Percentiles rank a stretch among this genome's conserved stretches.
These are phyloP conservation scores for Picathartes gymnocephalus DNA, from an alignment of 2,113 vertebrate species.

Conservation along the genomic window DNA sequence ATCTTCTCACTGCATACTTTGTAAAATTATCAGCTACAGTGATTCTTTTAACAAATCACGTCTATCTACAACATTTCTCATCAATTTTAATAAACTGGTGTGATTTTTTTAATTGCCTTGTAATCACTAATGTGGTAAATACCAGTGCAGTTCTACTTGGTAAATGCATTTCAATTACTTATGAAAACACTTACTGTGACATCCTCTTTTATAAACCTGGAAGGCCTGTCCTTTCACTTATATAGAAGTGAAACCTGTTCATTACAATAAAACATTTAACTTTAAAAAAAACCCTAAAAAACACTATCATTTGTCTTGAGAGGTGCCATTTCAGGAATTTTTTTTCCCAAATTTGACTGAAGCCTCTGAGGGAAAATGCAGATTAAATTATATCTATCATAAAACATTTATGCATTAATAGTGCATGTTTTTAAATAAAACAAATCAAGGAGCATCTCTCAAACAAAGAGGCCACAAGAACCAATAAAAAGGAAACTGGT, in stretches of 20 bases:
- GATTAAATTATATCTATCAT: neutral
- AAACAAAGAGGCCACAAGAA: neutral
- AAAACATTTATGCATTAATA: neutral
- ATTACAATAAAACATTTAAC: neutral
- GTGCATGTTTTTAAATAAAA: neutral
- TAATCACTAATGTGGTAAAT: constrained; percentile 37
- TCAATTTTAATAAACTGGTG: neutral
- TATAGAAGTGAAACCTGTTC: neutral
- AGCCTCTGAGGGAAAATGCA: neutral
- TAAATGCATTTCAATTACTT: constrained; percentile 29
- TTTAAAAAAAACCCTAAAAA: neutral
- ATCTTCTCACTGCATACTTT: neutral
- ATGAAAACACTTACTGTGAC: neutral
- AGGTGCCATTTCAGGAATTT: neutral
- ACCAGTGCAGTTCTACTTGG: neutral
- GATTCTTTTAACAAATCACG: neutral
- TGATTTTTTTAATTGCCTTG: constrained; percentile 49
- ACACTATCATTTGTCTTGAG: neutral
- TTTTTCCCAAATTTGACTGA: neutral
- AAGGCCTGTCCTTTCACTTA: neutral
- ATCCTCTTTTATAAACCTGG: neutral
- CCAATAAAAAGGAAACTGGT: neutral
- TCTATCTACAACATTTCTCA: neutral
- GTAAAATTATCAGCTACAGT: neutral
- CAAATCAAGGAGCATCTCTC: neutral